These are phyloP conservation scores for Hoplostethus mediterraneus DNA, from an alignment of 2,797 vertebrate genomes.

Conservation along the genomic window DNA sequence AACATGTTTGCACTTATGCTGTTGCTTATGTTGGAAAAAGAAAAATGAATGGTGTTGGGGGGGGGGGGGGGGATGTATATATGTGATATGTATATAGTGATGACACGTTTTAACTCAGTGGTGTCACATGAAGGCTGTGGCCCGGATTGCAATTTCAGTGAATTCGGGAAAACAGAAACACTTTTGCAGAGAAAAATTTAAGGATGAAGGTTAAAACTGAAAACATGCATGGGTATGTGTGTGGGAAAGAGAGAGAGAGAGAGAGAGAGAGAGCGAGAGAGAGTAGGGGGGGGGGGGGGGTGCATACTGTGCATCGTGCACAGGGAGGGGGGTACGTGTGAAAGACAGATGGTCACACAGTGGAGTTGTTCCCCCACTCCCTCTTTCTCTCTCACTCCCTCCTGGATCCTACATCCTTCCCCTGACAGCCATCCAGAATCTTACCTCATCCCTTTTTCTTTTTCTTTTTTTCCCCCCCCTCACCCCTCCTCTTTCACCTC, in stretches of 20 bases:
- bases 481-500: constrained; percentile 36
- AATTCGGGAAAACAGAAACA: background rate
- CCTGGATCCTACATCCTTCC: constrained; percentile 75
- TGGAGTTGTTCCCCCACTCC: constrained; percentile 84
- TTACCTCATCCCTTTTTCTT: constrained; percentile 68
- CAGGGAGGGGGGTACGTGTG: constrained; percentile 72
- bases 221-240: background rate
- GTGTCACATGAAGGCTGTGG: background rate
- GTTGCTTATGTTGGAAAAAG: background rate
- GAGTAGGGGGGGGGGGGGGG: constrained; percentile 52
- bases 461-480: background rate
- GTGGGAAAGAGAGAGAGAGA: constrained; percentile 37
- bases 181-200: background rate
- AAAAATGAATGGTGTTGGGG: background rate
- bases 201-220: background rate
- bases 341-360: constrained; percentile 89
- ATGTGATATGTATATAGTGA: too few relatives aligned
- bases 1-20: background rate
- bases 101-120: background rate
- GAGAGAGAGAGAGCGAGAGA: constrained; percentile 23
- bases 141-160: background rate
- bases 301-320: constrained; percentile 58
- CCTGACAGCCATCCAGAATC: constrained; percentile 77
- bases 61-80: background rate
- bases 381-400: constrained; percentile 71